Evolutionary conservation across 2,113 vertebrate species (phyloP).

Genomic region (Ranitomeya variabilis): DNA sequence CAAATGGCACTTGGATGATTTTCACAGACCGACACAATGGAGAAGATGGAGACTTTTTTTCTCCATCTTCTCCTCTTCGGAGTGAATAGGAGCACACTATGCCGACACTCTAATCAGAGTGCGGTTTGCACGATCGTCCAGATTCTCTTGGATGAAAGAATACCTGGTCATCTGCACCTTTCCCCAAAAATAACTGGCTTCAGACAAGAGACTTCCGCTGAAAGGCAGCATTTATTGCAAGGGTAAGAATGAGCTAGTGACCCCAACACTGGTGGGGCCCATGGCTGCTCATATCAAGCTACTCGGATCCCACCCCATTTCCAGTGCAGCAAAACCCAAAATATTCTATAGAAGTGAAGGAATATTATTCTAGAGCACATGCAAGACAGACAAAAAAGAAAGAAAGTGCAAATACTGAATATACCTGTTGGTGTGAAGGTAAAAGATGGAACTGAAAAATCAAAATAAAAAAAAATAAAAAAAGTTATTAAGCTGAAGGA

Average conservation of each 20-base stretch:
- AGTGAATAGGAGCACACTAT: no score
- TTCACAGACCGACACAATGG: no score
- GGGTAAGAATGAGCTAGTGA: neutral
- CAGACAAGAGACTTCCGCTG: neutral
- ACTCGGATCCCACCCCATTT: slow-evolving; percentile 1
- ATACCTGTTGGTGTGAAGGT: slow-evolving; percentile 99
- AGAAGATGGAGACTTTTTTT: no score
- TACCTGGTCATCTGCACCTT: no score
- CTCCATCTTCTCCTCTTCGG: no score
- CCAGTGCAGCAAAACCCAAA: neutral
- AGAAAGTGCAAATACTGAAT: slow-evolving; percentile 76
- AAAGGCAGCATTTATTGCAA: neutral
- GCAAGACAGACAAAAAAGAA: slow-evolving; percentile 70
- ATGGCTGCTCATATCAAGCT: neutral
- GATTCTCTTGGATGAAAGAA: no score
- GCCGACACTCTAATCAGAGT: no score
- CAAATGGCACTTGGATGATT: no score
- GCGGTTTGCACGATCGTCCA: no score
- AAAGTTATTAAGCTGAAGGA: slow-evolving; percentile 83
- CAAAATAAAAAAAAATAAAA: slow-evolving; percentile 80
- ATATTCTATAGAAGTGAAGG: neutral
- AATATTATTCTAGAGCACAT: slow-evolving; percentile 69
- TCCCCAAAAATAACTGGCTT: neutral
- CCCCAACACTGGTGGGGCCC: neutral
- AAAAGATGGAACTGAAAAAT: slow-evolving; percentile 96